Evolutionary conservation across 2,797 vertebrate genomes (phyloP).

Genomic region (Serranus cabrilla): DNA sequence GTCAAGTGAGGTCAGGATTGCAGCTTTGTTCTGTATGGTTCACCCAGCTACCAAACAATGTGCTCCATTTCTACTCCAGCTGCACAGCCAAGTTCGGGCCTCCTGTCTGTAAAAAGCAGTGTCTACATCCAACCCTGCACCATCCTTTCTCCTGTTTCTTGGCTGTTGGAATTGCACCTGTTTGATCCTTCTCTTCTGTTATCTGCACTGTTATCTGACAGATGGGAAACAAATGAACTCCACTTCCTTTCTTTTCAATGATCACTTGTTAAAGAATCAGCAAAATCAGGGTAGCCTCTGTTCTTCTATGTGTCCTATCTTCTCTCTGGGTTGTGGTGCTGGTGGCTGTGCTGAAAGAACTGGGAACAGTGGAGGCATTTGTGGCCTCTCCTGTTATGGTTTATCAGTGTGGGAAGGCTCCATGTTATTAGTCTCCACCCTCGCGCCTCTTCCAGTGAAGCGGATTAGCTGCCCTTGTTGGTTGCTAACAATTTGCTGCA

Average conservation of each 20-base stretch:
- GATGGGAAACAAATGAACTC: not conserved
- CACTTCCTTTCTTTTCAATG: slow-evolving; percentile 11
- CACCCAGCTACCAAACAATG: slow-evolving; percentile 44
- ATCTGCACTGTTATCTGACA: not conserved
- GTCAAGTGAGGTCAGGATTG: slow-evolving; percentile 53
- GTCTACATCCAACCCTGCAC: not conserved
- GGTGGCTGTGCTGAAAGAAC: slow-evolving; percentile 1
- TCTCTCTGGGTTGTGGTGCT: slow-evolving; percentile 4
- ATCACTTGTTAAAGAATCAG: slow-evolving; percentile 8
- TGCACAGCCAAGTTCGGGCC: slow-evolving; percentile 24
- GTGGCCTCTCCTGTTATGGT: slow-evolving; percentile 45
- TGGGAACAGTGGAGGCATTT: not conserved
- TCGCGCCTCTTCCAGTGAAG: slow-evolving; percentile 45
- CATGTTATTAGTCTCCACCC: slow-evolving; percentile 56
- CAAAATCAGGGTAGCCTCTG: not conserved
- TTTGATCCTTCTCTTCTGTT: not conserved
- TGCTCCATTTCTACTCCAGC: slow-evolving; percentile 46
- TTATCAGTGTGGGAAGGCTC: slow-evolving; percentile 45
- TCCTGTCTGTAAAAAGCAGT: not conserved
- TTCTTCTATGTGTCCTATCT: not conserved
- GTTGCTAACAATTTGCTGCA: slow-evolving; percentile 68
- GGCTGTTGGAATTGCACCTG: not conserved
- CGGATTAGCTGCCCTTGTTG: slow-evolving; percentile 73
- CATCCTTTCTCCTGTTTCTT: not conserved
- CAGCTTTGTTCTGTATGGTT: slow-evolving; percentile 26